Evolutionary conservation across 2,797 vertebrate genomes (phyloP).

Genomic region (Hafferia zeledoni): DNA sequence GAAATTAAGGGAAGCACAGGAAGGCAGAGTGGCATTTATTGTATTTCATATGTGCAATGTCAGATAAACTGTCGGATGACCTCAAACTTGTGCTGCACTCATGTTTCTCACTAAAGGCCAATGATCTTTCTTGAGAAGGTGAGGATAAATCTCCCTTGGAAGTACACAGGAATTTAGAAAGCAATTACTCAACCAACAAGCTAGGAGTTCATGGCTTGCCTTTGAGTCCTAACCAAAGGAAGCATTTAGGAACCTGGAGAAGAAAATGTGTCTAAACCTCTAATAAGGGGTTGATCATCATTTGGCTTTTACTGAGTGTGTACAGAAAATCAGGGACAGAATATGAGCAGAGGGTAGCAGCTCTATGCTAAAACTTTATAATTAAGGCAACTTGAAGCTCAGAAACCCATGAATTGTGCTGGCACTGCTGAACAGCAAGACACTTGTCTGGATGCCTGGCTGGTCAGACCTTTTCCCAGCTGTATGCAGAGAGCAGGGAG

Average conservation of each 20-base stretch:
- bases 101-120: neutral
- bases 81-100: neutral
- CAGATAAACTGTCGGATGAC: neutral
- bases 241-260: neutral
- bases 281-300: accelerated
- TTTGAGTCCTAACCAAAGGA: neutral
- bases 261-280: too few relatives aligned
- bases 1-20: neutral
- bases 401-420: neutral
- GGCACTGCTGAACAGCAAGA: neutral
- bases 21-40: neutral
- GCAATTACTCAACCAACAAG: neutral
- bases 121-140: neutral
- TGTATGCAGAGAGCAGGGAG: neutral
- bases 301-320: neutral
- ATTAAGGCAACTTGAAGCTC: accelerated
- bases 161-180: neutral
- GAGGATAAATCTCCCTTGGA: neutral
- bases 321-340: neutral
- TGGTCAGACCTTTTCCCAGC: neutral
- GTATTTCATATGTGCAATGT: neutral
- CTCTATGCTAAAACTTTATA: neutral
- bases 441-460: neutral
- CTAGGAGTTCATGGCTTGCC: neutral
- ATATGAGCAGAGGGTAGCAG: neutral